A percentile compares a stretch with the other conserved stretches of the same genome.
Conservation (phyloP, 2,888 invertebrate genomes). For the Drosophila sordidula region DNA sequence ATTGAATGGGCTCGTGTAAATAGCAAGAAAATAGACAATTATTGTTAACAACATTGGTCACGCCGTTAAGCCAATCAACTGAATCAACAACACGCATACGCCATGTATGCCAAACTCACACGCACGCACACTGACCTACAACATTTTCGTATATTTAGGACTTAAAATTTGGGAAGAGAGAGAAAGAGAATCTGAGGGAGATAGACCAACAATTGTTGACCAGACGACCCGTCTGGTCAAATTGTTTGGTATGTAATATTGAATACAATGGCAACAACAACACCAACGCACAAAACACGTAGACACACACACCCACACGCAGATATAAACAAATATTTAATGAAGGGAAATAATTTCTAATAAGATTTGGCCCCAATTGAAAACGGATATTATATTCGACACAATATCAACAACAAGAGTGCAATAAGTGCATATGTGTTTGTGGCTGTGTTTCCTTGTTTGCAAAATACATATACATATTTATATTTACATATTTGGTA, state of each 20-base stretch:
- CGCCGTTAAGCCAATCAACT: slow-evolving; percentile 75
- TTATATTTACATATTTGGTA: slow-evolving; percentile 46
- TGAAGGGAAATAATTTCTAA: slow-evolving; percentile 74
- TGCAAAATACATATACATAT: slow-evolving; percentile 19
- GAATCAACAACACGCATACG: slow-evolving; percentile 71
- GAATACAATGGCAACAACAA: slow-evolving; percentile 55
- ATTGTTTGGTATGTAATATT: slow-evolving; percentile 46
- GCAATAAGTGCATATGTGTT: slow-evolving; percentile 10
- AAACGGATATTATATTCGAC: slow-evolving; percentile 57
- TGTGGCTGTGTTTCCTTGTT: slow-evolving; percentile 18
- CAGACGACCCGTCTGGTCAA: slow-evolving; percentile 17
- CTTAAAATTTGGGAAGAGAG: slow-evolving; percentile 49
- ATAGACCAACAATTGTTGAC: slow-evolving; percentile 29
- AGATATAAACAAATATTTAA: slow-evolving; percentile 65
- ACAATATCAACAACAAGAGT: slow-evolving; percentile 39
- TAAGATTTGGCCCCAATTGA: slow-evolving; percentile 72
- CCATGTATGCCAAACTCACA: slow-evolving; percentile 44
- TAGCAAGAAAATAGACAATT: slow-evolving; percentile 65
- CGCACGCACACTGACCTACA: slow-evolving; percentile 24
- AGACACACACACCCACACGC: slow-evolving; percentile 6
- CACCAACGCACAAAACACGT: slow-evolving; percentile 26
- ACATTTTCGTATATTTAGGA: slow-evolving; percentile 58
- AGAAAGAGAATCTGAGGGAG: neutral
- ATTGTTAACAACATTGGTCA: slow-evolving; percentile 64
- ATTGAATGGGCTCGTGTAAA: slow-evolving; percentile 58